These are phyloP conservation scores for Sarcophaga carnaria DNA, from an alignment of 2,888 invertebrate species.

Conservation along the genomic window DNA sequence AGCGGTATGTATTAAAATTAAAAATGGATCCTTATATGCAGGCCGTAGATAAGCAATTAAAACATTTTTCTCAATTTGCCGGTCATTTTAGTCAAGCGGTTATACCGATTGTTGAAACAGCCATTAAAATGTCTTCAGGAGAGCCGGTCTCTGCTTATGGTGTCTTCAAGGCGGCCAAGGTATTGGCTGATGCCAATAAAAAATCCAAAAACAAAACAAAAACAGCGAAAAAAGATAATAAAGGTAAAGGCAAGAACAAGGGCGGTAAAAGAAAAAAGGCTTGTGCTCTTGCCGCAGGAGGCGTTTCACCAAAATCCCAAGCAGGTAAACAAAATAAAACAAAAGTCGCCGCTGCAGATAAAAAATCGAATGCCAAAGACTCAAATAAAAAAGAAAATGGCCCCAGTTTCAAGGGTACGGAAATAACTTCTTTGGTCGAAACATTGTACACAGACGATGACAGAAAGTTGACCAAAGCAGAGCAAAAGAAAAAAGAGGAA, in stretches of 20 bases:
- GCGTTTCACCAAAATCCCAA: background rate
- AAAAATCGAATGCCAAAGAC: conserved; percentile 16
- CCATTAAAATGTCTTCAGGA: conserved; percentile 48
- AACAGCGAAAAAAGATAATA: background rate
- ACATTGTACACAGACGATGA: conserved; percentile 44
- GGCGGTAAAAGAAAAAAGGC: conserved; percentile 25
- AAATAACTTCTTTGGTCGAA: conserved; percentile 52
- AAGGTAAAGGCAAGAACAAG: conserved; percentile 18
- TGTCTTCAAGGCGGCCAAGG: conserved; percentile 61
- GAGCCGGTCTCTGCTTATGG: conserved; percentile 71
- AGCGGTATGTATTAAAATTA: conserved; percentile 45
- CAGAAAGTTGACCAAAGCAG: conserved; percentile 61
- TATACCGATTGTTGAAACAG: conserved; percentile 46
- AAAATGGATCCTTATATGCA: conserved; percentile 43
- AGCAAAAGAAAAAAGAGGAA: conserved; percentile 65
- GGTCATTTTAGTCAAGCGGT: conserved; percentile 38
- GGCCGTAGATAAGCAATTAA: conserved; percentile 24
- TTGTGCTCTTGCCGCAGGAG: background rate
- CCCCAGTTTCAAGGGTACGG: conserved; percentile 1
- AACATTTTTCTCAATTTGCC: conserved; percentile 43
- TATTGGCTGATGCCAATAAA: conserved; percentile 19
- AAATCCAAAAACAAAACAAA: conserved; percentile 50
- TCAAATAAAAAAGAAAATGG: background rate
- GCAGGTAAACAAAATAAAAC: background rate
- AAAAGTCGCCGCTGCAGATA: background rate